Evolutionary conservation across 2,888 invertebrate genomes (phyloP).

Genomic region (Rhagonycha fulva): DNA sequence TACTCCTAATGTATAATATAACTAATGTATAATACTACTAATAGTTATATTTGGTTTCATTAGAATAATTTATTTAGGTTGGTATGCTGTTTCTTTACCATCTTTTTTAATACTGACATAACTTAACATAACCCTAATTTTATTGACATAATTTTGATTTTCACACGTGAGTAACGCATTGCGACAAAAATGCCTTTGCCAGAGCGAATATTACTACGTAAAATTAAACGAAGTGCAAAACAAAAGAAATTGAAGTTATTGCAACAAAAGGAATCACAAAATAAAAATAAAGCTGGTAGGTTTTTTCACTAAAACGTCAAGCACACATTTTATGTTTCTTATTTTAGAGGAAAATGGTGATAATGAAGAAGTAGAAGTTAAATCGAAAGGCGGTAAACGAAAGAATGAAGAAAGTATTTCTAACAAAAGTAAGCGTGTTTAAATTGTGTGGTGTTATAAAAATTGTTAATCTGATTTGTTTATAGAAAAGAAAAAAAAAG

Average conservation of each 20-base stretch:
- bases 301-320: neutral
- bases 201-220: slow-evolving; percentile 74
- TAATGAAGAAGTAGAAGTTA: neutral
- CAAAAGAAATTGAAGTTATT: slow-evolving; percentile 65
- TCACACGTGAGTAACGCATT: neutral
- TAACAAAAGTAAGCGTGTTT: neutral
- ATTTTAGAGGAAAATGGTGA: neutral
- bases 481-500: neutral
- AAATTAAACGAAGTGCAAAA: slow-evolving; percentile 78
- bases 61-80: too few species aligned
- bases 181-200: slow-evolving; percentile 61
- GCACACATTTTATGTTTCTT: neutral
- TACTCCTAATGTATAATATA: too few species aligned
- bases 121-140: neutral
- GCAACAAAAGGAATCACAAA: slow-evolving; percentile 40
- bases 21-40: too few species aligned
- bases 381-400: neutral
- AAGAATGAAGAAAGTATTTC: neutral
- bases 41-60: too few species aligned
- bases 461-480: neutral
- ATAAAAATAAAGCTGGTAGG: neutral
- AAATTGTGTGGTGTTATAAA: neutral
- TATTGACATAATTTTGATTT: neutral
- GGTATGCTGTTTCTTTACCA: too few species aligned
- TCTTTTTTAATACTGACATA: neutral